Percentiles rank a stretch among this genome's conserved stretches.
phyloP scores from a whole-genome alignment of 2,797 vertebrate genomes.

The Chelidonichthys spinosus region DNA sequence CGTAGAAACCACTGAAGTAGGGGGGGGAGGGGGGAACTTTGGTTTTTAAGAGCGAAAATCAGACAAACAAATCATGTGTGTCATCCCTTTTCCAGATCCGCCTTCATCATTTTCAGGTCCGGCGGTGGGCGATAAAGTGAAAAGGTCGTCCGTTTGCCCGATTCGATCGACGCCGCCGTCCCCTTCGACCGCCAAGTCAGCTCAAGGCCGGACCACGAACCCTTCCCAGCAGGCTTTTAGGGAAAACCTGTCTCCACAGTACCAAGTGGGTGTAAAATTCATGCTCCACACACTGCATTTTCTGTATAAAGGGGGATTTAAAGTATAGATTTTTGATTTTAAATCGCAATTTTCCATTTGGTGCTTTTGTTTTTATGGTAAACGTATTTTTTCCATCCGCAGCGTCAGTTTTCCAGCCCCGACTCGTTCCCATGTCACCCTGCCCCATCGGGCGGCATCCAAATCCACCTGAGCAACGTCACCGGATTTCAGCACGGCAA shows the following conservation, averaged over 20 bases:
- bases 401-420: slow-evolving; percentile 70
- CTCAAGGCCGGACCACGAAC: not conserved
- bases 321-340: not conserved
- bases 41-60: not conserved
- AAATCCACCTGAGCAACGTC: slow-evolving; percentile 37
- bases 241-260: not conserved
- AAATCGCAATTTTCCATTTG: not conserved
- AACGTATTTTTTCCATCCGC: not conserved
- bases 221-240: rapidly evolving
- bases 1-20: not conserved
- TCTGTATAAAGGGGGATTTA: not conserved
- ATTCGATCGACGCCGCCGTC: not conserved
- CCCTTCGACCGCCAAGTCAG: not conserved
- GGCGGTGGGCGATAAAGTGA: not conserved
- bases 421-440: not conserved
- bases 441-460: rapidly evolving
- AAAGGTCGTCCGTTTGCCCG: slow-evolving; percentile 38
- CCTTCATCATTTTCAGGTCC: not conserved
- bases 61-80: not conserved
- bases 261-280: slow-evolving; percentile 35
- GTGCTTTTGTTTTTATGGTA: too few species aligned
- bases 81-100: slow-evolving; percentile 37
- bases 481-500: slow-evolving; percentile 66
- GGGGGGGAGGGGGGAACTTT: not conserved
- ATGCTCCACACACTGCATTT: not conserved